These are phyloP conservation scores for Acanthochromis polyacanthus DNA, from an alignment of 2,113 vertebrate genomes.

Conservation along the genomic window DNA sequence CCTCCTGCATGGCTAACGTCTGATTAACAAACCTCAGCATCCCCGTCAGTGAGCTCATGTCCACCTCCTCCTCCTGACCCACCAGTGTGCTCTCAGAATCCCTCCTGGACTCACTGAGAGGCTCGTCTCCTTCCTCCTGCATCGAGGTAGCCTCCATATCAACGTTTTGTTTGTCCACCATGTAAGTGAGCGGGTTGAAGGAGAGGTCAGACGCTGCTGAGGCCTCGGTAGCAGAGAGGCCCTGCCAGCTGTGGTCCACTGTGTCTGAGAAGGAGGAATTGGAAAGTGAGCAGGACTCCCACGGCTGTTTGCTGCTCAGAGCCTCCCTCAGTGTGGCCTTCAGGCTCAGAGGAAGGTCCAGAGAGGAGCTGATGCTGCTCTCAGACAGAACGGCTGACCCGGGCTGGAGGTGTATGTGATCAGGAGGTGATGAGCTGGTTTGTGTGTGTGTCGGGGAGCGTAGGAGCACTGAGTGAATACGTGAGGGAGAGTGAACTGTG, in stretches of 20 bases:
- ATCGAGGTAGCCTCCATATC: background rate
- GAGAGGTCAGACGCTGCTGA: conserved; percentile 68
- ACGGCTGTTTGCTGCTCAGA: conserved; percentile 49
- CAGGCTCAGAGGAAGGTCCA: conserved; percentile 73
- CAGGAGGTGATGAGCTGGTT: background rate
- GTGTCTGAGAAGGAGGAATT: conserved; percentile 18
- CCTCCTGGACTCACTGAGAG: conserved; percentile 44
- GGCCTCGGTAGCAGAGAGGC: conserved; percentile 58
- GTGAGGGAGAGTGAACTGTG: background rate
- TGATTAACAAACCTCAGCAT: conserved; percentile 85
- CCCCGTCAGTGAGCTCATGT: conserved; percentile 74
- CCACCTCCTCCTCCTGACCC: conserved; percentile 46
- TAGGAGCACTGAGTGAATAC: background rate
- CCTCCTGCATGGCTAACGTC: conserved; percentile 82
- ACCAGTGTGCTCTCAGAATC: conserved; percentile 42
- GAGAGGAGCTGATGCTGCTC: conserved; percentile 58
- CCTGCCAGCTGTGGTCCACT: conserved; percentile 74
- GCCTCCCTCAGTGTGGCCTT: conserved; percentile 71
- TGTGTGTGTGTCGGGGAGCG: conserved; percentile 8
- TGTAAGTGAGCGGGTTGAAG: conserved; percentile 84
- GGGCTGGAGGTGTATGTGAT: conserved; percentile 12
- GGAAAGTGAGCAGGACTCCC: conserved; percentile 48
- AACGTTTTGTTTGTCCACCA: conserved; percentile 50
- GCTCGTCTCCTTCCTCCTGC: conserved; percentile 7
- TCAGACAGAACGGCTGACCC: conserved; percentile 10